Evolutionary conservation across 2,888 invertebrate species (phyloP), one percentile per base, ranked within the genome.

Genomic region (Drosophila eohydei): DNA sequence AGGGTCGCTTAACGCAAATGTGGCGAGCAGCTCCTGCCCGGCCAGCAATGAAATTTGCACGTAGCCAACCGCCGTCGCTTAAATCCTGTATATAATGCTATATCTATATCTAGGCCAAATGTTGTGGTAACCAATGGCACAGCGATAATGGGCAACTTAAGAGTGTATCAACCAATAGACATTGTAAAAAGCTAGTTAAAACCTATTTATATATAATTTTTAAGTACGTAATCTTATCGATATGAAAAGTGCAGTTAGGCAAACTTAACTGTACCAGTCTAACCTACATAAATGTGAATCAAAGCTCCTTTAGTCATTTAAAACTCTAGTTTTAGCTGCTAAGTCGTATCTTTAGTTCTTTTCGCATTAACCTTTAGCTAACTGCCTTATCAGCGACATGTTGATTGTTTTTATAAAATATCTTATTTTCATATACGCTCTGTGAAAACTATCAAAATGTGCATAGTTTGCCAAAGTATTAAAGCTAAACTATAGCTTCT

Each of bases 31-130:
- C 61, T 74, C 89, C 62, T 91, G 90, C 72, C 71, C 79, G 36
- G 70, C 74, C 28, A 67, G 73, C 66, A 91, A 80, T 71, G 90
- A 91, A 73, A 91, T 91, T 78, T 92, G 91, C 80, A 91, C 91
- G 90, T 91, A 91, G 90, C 90, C 12, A 38, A 5, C 82, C 69
- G 14, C 40, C 4, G 28, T 30, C 34, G 40, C 14, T 52, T 32
- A 34, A 38, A 30, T 26, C 34, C 43, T 74, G 61, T 71, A 60
- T 66, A 59, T 63, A 54, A 57, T 50, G 11, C 57, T 72, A 63
- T 50, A 50, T 3, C 32, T 64, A 62, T 70, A 81, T 70, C 61
- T 70, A 70, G 69, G 66, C 34, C 57, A 58, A 50, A 9, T 14
- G 16, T 16, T 38, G 30, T 38, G 21, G 32, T 36, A 34, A 46